phyloP scores from a whole-genome alignment of 2,113 vertebrate genomes.

The Passer montanus region DNA sequence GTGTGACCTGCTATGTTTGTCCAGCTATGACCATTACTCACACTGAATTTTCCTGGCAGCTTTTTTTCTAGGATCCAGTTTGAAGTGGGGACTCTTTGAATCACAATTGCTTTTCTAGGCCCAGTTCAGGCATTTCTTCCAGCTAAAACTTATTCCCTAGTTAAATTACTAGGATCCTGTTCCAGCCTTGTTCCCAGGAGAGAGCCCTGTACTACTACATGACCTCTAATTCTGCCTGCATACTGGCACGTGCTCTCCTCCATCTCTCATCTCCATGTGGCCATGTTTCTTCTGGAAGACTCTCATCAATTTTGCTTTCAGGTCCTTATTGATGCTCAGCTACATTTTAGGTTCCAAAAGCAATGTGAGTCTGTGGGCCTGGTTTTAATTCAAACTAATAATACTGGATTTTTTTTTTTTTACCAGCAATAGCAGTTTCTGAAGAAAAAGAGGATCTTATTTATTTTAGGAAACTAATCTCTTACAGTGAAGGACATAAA shows the following conservation, averaged over 20 bases:
- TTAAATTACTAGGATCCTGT: background rate
- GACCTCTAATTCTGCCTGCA: background rate
- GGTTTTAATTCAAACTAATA: background rate
- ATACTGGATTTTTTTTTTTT: background rate
- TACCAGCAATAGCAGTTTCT: background rate
- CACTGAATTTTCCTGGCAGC: background rate
- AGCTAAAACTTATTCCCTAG: background rate
- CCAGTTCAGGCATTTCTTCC: background rate
- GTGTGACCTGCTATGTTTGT: background rate
- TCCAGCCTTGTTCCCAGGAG: background rate
- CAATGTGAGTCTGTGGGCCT: background rate
- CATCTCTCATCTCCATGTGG: background rate
- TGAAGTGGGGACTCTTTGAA: background rate
- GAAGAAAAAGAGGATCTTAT: background rate
- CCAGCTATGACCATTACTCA: background rate
- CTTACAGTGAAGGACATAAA: background rate
- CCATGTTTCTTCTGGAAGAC: background rate
- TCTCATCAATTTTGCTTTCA: background rate
- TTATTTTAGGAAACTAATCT: background rate
- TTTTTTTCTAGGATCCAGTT: background rate
- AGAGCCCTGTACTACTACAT: background rate
- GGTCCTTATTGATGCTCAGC: background rate
- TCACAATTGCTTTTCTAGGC: background rate
- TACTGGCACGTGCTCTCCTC: background rate
- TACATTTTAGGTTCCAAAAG: background rate